A percentile compares a stretch with the other conserved stretches of the same genome.
Conservation (phyloP, 2,888 invertebrate genomes). For the Branchipolynoe longqiensis region DNA sequence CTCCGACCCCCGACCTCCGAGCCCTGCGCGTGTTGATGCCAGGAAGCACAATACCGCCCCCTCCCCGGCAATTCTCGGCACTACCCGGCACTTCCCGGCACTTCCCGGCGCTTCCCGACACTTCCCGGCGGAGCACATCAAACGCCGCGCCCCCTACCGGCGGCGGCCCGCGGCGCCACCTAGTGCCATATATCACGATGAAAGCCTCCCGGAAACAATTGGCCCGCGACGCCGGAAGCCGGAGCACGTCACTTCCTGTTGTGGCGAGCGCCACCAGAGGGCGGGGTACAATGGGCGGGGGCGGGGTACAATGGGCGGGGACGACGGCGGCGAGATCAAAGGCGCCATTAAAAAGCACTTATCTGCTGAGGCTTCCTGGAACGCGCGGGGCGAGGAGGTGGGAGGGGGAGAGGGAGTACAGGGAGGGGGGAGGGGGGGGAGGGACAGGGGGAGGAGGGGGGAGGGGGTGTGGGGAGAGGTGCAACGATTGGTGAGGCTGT, state of each 20-base stretch:
- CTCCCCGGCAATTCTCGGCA: slow-evolving; percentile 27
- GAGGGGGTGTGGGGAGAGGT: background rate
- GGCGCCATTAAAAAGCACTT: slow-evolving; percentile 52
- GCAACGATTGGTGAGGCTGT: too few species aligned
- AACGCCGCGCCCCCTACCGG: slow-evolving; percentile 5
- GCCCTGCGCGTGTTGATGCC: background rate
- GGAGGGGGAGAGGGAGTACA: background rate
- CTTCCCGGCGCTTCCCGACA: background rate
- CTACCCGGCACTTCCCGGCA: too few species aligned
- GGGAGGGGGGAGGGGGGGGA: too few species aligned
- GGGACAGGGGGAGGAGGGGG: background rate
- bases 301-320: background rate
- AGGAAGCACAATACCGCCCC: background rate
- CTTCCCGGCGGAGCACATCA: too few species aligned
- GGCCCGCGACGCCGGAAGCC: slow-evolving; percentile 16
- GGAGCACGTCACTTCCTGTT: slow-evolving; percentile 32
- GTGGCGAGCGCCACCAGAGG: slow-evolving; percentile 6
- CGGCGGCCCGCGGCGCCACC: background rate
- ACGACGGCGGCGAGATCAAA: slow-evolving; percentile 39
- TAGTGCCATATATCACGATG: slow-evolving; percentile 49
- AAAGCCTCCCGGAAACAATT: slow-evolving; percentile 39
- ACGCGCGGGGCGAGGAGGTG: background rate
- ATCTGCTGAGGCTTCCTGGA: background rate
- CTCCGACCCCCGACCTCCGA: background rate
- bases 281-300: background rate